Percentiles rank a stretch among this genome's conserved stretches.
phyloP scores from a whole-genome alignment of 2,113 vertebrate genomes.

The Zootoca vivipara region DNA sequence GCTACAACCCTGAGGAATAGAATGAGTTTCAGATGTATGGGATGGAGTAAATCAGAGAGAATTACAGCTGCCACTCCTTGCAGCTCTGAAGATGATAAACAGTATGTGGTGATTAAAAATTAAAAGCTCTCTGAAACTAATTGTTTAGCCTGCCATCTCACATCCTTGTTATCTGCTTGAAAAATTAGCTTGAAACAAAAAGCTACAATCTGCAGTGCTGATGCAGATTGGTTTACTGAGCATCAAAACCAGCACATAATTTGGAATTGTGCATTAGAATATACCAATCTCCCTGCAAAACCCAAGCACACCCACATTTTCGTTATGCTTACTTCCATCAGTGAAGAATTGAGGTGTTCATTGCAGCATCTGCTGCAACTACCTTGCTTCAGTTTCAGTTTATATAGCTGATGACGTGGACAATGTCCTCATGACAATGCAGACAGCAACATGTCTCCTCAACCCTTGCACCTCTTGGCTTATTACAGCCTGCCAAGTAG shows the following conservation, averaged over 20 bases:
- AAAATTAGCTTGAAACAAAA: constrained; percentile 31
- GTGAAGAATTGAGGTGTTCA: neutral
- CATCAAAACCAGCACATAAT: neutral
- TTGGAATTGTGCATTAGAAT: neutral
- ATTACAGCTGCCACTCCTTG: constrained; percentile 19
- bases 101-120: constrained; percentile 20
- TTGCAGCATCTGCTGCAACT: no score
- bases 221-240: neutral
- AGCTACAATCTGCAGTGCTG: neutral
- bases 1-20: neutral
- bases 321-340: neutral
- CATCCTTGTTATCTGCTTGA: constrained; percentile 12
- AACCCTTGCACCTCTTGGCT: no score
- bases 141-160: neutral
- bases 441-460: no score
- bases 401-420: no score
- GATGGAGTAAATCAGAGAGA: constrained; percentile 19
- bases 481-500: no score
- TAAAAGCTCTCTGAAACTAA: constrained; percentile 28
- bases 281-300: neutral
- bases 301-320: neutral
- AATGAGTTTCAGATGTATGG: neutral
- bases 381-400: no score
- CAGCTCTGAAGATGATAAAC: constrained; percentile 15
- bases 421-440: no score